phyloP scores from a whole-genome alignment of 2,888 invertebrate genomes.

The Saturnia japonica region DNA sequence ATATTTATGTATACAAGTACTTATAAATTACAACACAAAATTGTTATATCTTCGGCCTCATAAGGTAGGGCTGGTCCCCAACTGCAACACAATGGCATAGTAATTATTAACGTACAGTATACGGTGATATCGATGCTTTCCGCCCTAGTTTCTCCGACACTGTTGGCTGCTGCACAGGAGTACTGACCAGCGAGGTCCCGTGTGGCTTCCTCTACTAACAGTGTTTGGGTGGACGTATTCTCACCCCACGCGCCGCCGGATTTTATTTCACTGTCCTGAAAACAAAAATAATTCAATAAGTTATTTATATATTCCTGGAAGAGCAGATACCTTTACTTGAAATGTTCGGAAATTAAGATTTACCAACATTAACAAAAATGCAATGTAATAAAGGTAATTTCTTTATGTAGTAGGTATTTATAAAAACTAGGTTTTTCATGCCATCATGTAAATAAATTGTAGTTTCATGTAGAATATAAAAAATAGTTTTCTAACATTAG shows the following conservation, averaged over 20 bases:
- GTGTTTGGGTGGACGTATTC: constrained; percentile 44
- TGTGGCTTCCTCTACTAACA: constrained; percentile 60
- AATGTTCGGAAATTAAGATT: neutral
- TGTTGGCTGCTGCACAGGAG: constrained; percentile 66
- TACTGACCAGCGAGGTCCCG: constrained; percentile 64
- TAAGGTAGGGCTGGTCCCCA: too few species aligned
- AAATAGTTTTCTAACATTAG: neutral
- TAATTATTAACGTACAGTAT: constrained; percentile 70
- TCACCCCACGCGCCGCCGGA: constrained; percentile 63
- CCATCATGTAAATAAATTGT: neutral
- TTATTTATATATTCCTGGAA: neutral
- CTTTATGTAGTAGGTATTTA: too few species aligned
- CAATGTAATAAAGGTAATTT: too few species aligned
- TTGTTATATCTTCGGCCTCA: too few species aligned
- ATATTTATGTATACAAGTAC: too few species aligned
- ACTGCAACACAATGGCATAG: too few species aligned
- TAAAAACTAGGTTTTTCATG: neutral
- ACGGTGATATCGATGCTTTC: constrained; percentile 62
- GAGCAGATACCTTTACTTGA: neutral
- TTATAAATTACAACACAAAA: too few species aligned
- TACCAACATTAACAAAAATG: neutral
- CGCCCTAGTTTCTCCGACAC: constrained; percentile 63
- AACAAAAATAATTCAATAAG: constrained; percentile 20
- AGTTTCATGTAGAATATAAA: neutral
- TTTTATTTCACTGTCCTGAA: constrained; percentile 66